Evolutionary conservation across 1,140 invertebrate species (phyloP).

Genomic region (Rhagoletis zephyria): DNA sequence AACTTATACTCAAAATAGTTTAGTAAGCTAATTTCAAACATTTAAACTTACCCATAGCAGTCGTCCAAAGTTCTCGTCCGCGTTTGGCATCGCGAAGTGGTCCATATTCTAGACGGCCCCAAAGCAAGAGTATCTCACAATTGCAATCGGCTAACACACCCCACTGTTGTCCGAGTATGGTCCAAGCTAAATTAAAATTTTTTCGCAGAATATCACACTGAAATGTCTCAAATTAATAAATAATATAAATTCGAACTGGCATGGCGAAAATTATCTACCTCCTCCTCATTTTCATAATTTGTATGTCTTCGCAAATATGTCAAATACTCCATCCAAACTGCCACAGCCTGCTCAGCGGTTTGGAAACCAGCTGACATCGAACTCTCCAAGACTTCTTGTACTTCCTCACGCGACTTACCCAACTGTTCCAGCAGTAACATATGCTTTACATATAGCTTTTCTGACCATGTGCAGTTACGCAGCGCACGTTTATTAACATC

Average conservation of each 20-base stretch:
- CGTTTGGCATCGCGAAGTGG: slow-evolving; percentile 57
- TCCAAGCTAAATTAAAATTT: slow-evolving; percentile 64
- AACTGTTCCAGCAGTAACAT: slow-evolving; percentile 69
- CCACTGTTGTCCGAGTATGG: slow-evolving; percentile 63
- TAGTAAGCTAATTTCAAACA: neutral
- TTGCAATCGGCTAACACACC: slow-evolving; percentile 66
- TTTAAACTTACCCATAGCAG: slow-evolving; percentile 64
- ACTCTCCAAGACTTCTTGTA: slow-evolving; percentile 63
- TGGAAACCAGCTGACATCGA: slow-evolving; percentile 59
- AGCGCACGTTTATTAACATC: slow-evolving; percentile 70
- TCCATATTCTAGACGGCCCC: slow-evolving; percentile 68
- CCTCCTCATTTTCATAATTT: slow-evolving; percentile 55
- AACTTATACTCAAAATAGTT: neutral
- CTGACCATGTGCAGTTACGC: slow-evolving; percentile 73
- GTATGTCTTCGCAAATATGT: slow-evolving; percentile 67
- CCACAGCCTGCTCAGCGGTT: slow-evolving; percentile 60
- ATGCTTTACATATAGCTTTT: slow-evolving; percentile 69
- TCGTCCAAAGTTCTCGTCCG: slow-evolving; percentile 64
- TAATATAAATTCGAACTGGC: neutral
- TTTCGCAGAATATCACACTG: slow-evolving; percentile 60
- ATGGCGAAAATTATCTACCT: slow-evolving; percentile 25
- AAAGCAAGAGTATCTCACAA: slow-evolving; percentile 69
- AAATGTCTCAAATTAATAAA: neutral
- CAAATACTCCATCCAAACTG: slow-evolving; percentile 73
- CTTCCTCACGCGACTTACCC: slow-evolving; percentile 62